phyloP scores from a whole-genome alignment of 2,888 invertebrate species.

The Ganaspis brasiliensis region DNA sequence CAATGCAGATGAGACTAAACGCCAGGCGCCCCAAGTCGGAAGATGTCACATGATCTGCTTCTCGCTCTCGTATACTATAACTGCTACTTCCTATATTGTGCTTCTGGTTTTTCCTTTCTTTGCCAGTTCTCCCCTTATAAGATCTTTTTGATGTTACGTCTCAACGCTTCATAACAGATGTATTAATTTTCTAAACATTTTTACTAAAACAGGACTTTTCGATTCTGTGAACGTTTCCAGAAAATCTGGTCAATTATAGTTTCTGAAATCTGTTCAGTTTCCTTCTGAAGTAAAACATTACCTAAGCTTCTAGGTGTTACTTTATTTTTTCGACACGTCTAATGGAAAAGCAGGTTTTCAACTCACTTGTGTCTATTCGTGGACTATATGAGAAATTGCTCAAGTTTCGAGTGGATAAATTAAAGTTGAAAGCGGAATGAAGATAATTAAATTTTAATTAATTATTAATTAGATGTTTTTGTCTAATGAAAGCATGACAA shows the following conservation, averaged over 20 bases:
- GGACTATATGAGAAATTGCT: background rate
- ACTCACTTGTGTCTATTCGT: background rate
- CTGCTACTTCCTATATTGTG: conserved; percentile 69
- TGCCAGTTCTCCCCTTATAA: background rate
- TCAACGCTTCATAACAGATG: background rate
- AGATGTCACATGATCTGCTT: conserved; percentile 67
- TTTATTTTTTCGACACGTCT: conserved; percentile 16
- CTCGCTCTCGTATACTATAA: conserved; percentile 64
- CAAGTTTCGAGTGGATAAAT: background rate
- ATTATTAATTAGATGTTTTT: no score
- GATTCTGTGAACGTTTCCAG: background rate
- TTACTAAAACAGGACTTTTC: background rate
- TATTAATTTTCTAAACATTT: conserved; percentile 7
- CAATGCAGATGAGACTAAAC: conserved; percentile 66
- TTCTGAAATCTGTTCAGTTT: conserved; percentile 21
- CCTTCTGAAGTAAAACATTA: background rate
- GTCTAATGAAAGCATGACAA: no score
- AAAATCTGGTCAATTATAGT: background rate
- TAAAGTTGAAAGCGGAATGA: background rate
- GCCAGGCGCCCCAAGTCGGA: conserved; percentile 68
- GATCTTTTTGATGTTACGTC: conserved; percentile 38
- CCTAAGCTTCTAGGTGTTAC: conserved; percentile 13
- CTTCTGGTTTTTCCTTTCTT: background rate
- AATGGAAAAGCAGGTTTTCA: conserved; percentile 16
- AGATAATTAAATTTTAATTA: no score